Percentiles rank a stretch among this genome's conserved stretches.
phyloP scores from a whole-genome alignment of 2,113 vertebrate species.

The Rhodinocichla rosea region DNA sequence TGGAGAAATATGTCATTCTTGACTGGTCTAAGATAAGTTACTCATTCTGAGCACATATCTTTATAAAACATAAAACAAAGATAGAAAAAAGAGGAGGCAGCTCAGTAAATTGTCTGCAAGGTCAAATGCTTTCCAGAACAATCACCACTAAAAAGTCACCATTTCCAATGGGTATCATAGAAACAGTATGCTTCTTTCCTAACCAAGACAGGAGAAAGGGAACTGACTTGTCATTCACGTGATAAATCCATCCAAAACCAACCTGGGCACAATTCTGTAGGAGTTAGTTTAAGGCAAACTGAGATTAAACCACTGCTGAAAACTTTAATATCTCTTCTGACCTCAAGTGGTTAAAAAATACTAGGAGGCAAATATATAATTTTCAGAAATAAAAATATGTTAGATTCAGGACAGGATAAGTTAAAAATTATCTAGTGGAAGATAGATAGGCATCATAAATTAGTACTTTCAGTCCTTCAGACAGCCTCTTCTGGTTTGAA shows the following conservation, averaged over 20 bases:
- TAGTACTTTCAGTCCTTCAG: neutral
- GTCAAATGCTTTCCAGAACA: neutral
- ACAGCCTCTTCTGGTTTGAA: neutral
- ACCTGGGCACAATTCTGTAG: neutral
- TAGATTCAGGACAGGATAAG: neutral
- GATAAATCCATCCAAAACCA: neutral
- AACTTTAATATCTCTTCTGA: neutral
- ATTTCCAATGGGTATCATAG: neutral
- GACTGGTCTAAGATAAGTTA: neutral
- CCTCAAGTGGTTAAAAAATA: neutral
- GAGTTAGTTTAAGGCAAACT: neutral
- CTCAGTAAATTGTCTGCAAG: neutral
- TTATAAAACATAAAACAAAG: neutral
- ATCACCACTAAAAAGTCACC: neutral
- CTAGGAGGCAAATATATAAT: neutral
- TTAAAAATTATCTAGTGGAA: neutral
- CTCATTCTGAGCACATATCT: neutral
- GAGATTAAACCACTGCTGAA: neutral
- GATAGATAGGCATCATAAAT: neutral
- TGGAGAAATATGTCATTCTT: neutral
- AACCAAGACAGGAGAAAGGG: neutral
- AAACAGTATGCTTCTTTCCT: neutral
- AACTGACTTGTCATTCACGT: neutral
- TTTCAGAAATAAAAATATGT: neutral
- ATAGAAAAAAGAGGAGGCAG: neutral